Evolutionary conservation across 2,888 invertebrate genomes (phyloP).

Genomic region (Geotrupes spiniger): DNA sequence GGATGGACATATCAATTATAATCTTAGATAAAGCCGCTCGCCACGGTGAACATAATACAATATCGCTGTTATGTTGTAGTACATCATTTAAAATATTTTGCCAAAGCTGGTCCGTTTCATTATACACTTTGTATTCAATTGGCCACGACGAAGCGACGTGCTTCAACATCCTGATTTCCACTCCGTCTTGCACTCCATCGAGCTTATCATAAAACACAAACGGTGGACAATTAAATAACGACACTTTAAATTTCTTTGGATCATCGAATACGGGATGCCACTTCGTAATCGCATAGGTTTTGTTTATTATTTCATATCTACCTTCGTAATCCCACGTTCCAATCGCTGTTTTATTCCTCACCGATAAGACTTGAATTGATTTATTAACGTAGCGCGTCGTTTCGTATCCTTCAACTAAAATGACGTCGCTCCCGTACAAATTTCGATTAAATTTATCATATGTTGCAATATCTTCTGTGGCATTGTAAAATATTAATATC

Average conservation of each 20-base stretch:
- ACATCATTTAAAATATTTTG: slow-evolving; percentile 10
- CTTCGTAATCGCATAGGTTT: not conserved
- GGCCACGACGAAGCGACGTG: slow-evolving; percentile 29
- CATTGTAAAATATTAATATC: not conserved
- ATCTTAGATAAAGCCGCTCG: not conserved
- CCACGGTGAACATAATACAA: slow-evolving; percentile 20
- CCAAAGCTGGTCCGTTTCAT: slow-evolving; percentile 7
- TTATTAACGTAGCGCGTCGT: too few species aligned
- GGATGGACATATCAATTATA: slow-evolving; percentile 10
- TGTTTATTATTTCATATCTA: not conserved
- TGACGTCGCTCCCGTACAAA: not conserved
- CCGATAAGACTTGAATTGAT: not conserved
- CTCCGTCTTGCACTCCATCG: slow-evolving; percentile 21
- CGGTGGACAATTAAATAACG: slow-evolving; percentile 30
- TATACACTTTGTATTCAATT: slow-evolving; percentile 21
- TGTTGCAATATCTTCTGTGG: not conserved
- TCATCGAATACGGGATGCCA: not conserved
- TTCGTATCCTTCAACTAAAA: not conserved
- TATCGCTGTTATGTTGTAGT: slow-evolving; percentile 2
- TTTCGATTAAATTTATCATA: not conserved
- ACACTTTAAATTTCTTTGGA: slow-evolving; percentile 12
- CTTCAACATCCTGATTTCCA: slow-evolving; percentile 29
- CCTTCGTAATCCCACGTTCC: too few species aligned
- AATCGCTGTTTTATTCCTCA: too few species aligned
- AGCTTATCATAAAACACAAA: slow-evolving; percentile 22